Conservation (phyloP, 53 echinoderm and acorn worm genomes). For the Stichopus horrens region DNA sequence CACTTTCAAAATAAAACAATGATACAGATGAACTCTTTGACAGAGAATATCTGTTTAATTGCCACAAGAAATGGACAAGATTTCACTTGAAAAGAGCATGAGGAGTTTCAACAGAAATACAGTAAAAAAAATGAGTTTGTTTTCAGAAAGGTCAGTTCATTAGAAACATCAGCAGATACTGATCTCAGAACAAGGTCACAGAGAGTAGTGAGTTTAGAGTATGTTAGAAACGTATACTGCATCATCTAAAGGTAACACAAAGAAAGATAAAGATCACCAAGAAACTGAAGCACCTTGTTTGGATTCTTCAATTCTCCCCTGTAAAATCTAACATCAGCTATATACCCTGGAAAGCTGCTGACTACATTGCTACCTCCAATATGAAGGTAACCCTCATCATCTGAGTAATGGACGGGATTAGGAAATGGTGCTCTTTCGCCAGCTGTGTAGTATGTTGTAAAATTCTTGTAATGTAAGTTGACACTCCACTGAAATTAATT, state of each 20-base stretch:
- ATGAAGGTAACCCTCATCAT: conserved; percentile 62
- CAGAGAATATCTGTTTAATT: too few relatives aligned
- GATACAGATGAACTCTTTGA: too few relatives aligned
- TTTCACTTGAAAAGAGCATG: too few relatives aligned
- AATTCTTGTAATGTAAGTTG: conserved; percentile 47
- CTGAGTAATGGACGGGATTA: conserved; percentile 58
- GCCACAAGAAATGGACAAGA: too few relatives aligned
- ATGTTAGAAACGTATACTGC: neutral
- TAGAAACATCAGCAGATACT: too few relatives aligned
- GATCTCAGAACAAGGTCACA: neutral
- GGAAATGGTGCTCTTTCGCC: conserved; percentile 46
- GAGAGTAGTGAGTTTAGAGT: neutral
- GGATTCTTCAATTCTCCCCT: conserved; percentile 44
- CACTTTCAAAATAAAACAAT: too few relatives aligned
- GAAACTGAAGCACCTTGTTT: conserved; percentile 33
- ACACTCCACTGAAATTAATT: conserved; percentile 57
- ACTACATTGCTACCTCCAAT: conserved; percentile 72
- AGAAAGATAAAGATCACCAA: neutral
- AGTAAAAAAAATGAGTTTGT: too few relatives aligned
- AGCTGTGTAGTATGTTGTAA: neutral
- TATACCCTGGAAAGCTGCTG: conserved; percentile 65
- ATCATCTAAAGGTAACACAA: neutral
- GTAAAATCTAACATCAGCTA: conserved; percentile 70
- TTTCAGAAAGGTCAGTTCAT: too few relatives aligned
- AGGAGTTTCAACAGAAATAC: too few relatives aligned